Evolutionary conservation across 1,140 invertebrate species (phyloP), one percentile per base, ranked within the genome.

Genomic region (Ceratoteleas bidentatus): DNA sequence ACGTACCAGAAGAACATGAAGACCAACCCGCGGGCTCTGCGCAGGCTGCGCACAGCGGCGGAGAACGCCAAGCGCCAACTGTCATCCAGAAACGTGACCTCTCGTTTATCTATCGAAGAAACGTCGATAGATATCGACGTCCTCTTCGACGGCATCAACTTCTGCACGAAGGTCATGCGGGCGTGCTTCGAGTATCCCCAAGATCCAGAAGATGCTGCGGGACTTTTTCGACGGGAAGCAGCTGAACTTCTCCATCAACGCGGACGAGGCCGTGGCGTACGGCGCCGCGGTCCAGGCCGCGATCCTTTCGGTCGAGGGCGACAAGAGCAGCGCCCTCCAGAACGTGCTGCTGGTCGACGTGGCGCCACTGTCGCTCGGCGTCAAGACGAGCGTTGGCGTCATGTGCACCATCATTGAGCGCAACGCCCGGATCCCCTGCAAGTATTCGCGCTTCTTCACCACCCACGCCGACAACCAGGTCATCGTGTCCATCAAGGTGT

Each of bases 321-420:
- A 93, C 66, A 91, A 87, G 14, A 93, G 92, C 85, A 91, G 91
- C 3, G 89, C 92, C 68, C 93, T 95, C 58, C 92, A 91, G 80
- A 92, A 98, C 86, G 93, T 96, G 2, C 85, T 96, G 1, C 88
- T 96, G 5, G 94, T 96, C 1, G 95, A 96, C 86, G 94, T 96
- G 0, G 93, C 94, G 2, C 95, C 95, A 1, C 85, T 96, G 2
- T 93, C 93, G 0, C 85, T 94, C 2, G 93, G 93, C 24, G 93
- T 94, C 64, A 92, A 93, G 86, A 93, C 93, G 0, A 92, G 92
- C n/a, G 93, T 92, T 8, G 93, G 92, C 6, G 90, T 94, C 0
- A 93, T 94, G 92, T 93, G 92, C 9, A 91, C 91, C 69, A 90
- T 94, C 16, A 93, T 95, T 32, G 91, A 93, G 74, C 87, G 94